Evolutionary conservation across 2,888 invertebrate genomes (phyloP).

Genomic region (Asteroscopus sphinx): DNA sequence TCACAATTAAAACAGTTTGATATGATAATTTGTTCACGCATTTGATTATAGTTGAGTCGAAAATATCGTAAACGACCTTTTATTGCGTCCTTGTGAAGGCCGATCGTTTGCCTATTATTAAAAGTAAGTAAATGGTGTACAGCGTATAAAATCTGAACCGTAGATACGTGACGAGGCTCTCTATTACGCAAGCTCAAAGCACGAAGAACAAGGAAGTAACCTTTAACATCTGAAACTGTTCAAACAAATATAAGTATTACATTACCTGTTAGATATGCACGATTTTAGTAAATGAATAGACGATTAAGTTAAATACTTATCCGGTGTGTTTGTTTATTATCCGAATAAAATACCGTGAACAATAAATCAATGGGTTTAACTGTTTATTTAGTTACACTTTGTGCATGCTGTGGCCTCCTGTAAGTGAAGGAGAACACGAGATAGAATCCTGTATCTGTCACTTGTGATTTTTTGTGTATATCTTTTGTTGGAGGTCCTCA

Average conservation of each 20-base stretch:
- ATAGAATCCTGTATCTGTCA: too few relatives aligned
- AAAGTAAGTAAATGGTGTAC: slow-evolving; percentile 66
- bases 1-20: slow-evolving; percentile 50
- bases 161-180: slow-evolving; percentile 75
- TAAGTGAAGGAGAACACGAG: too few relatives aligned
- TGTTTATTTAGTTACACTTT: slow-evolving; percentile 37
- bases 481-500: too few relatives aligned
- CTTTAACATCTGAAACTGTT: slow-evolving; percentile 83
- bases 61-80: slow-evolving; percentile 69
- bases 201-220: slow-evolving; percentile 84
- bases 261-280: slow-evolving; percentile 80
- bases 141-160: slow-evolving; percentile 69
- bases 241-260: slow-evolving; percentile 82
- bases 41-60: slow-evolving; percentile 61
- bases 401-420: too few relatives aligned
- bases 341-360: slow-evolving; percentile 59
- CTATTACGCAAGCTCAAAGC: slow-evolving; percentile 77
- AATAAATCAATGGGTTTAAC: slow-evolving; percentile 49
- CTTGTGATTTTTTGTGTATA: too few relatives aligned
- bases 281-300: slow-evolving; percentile 70
- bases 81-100: slow-evolving; percentile 84
- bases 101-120: slow-evolving; percentile 74
- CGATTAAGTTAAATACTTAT: slow-evolving; percentile 59
- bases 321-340: slow-evolving; percentile 55
- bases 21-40: slow-evolving; percentile 59